These are phyloP conservation scores for Spizaetus ornatus DNA, from an alignment of 2,113 vertebrate species.

Conservation along the genomic window DNA sequence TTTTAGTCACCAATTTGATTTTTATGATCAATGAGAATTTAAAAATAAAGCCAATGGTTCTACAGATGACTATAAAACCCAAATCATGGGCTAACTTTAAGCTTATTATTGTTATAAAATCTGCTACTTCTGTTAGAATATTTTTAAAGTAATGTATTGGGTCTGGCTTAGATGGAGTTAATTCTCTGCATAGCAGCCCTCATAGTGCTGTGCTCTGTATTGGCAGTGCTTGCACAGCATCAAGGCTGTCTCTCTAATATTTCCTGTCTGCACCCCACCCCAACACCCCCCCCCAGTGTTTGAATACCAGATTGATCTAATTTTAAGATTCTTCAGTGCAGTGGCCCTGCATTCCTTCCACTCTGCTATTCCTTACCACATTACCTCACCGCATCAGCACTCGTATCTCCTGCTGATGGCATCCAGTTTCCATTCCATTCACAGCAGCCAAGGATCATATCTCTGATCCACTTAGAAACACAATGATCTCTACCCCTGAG, in stretches of 20 bases:
- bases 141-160: background rate
- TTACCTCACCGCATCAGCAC: conserved; percentile 80
- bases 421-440: conserved; percentile 85
- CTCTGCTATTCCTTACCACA: conserved; percentile 75
- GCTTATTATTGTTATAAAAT: background rate
- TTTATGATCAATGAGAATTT: background rate
- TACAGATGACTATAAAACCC: background rate
- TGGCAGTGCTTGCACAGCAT: too few relatives aligned
- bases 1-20: background rate
- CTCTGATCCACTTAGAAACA: conserved; percentile 88
- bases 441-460: conserved; percentile 82
- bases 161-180: too few relatives aligned
- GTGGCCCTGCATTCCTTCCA: conserved; percentile 64
- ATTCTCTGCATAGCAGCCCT: too few relatives aligned
- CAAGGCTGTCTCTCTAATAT: too few relatives aligned
- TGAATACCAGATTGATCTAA: conserved; percentile 52
- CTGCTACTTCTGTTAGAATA: background rate
- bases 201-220: too few relatives aligned
- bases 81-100: background rate
- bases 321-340: conserved; percentile 75
- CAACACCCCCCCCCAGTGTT: background rate
- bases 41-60: background rate
- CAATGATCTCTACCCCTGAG: conserved; percentile 88
- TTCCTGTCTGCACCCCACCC: too few relatives aligned
- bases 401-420: conserved; percentile 73